phyloP scores from a whole-genome alignment of 2,113 vertebrate genomes.

The Pardalotus punctatus region DNA sequence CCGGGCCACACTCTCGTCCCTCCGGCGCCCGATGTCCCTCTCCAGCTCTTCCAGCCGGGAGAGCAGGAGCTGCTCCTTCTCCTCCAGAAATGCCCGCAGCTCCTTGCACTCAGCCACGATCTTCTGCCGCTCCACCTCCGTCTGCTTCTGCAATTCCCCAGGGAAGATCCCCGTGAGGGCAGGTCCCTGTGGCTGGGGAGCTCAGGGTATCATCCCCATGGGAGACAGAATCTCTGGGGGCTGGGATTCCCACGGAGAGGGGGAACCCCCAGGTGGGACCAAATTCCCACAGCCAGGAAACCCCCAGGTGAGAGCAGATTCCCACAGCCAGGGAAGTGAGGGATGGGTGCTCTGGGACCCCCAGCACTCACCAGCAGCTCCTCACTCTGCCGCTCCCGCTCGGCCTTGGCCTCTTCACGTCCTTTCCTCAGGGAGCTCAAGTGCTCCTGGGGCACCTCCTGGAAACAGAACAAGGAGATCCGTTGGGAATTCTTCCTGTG shows the following conservation, averaged over 20 bases:
- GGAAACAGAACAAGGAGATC: background rate
- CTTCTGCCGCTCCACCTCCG: conserved; percentile 4
- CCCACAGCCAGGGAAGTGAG: too few relatives aligned
- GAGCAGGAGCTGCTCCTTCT: conserved; percentile 26
- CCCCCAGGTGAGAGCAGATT: too few relatives aligned
- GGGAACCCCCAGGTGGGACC: background rate
- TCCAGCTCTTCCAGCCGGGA: conserved; percentile 15
- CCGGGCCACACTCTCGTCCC: background rate
- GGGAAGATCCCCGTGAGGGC: background rate
- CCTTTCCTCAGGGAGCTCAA: conserved; percentile 22
- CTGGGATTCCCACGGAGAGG: too few relatives aligned
- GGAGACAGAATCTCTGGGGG: background rate
- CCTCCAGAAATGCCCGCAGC: background rate
- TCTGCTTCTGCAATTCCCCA: background rate
- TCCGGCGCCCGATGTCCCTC: background rate
- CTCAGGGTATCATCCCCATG: background rate
- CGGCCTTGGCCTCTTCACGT: background rate
- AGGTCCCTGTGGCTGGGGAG: background rate
- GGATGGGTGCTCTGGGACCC: background rate
- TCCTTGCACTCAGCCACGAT: background rate
- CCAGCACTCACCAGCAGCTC: conserved; percentile 17
- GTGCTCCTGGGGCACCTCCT: conserved; percentile 56
- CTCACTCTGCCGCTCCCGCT: conserved; percentile 13
- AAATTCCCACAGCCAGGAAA: rapidly evolving
- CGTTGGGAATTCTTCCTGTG: rapidly evolving